Conservation (phyloP, 2,888 invertebrate genomes). For the Ischnura elegans region DNA sequence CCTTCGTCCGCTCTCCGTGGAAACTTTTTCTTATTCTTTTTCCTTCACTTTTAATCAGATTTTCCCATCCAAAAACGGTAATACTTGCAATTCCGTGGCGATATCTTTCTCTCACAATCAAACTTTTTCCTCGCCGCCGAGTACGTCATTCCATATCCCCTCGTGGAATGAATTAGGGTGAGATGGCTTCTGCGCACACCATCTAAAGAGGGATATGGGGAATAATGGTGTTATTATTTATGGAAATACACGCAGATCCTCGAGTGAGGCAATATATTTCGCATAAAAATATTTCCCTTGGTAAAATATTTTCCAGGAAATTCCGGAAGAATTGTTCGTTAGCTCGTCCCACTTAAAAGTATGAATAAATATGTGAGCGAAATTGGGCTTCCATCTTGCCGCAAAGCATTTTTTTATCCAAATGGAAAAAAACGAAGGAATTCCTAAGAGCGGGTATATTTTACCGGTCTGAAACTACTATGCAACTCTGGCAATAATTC, state of each 20-base stretch:
- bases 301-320: background rate
- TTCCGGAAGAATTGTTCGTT: background rate
- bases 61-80: background rate
- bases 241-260: background rate
- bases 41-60: constrained; percentile 37
- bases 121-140: constrained; percentile 28
- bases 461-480: too few relatives aligned
- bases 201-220: background rate
- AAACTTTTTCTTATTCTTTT: background rate
- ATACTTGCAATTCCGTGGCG: constrained; percentile 31
- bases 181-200: background rate
- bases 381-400: too few relatives aligned
- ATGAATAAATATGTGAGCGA: background rate
- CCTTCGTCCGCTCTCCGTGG: background rate
- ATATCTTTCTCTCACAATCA: constrained; percentile 29
- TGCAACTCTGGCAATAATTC: too few relatives aligned
- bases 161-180: background rate
- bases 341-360: background rate
- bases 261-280: background rate
- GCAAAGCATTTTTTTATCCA: background rate
- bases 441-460: too few relatives aligned
- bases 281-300: background rate
- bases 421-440: background rate
- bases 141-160: background rate
- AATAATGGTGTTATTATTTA: constrained; percentile 1